Evolutionary conservation across 2,113 vertebrate species (phyloP).

Genomic region (Burhinus oedicnemus): DNA sequence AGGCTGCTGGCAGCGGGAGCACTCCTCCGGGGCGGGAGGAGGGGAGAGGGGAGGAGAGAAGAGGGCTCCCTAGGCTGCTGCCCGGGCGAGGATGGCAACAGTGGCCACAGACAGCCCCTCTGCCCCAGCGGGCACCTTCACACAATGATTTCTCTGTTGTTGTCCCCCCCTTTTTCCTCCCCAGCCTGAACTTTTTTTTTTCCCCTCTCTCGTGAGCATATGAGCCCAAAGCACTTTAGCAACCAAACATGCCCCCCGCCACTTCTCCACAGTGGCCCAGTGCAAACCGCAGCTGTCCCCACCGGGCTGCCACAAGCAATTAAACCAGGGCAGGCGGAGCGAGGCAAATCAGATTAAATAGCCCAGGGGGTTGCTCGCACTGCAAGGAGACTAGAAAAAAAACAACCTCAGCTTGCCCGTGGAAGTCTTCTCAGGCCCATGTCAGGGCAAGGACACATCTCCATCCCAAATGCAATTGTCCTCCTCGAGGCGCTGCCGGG

Average conservation of each 20-base stretch:
- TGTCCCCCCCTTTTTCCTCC: background rate
- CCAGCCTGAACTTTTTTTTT: background rate
- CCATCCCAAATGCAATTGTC: background rate
- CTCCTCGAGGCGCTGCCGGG: background rate
- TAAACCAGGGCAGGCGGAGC: conserved; percentile 41
- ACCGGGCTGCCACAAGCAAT: conserved; percentile 61
- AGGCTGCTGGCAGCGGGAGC: background rate
- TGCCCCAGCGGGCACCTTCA: background rate
- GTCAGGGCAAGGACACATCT: background rate
- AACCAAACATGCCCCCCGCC: background rate
- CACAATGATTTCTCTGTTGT: conserved; percentile 9
- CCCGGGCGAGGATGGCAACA: background rate
- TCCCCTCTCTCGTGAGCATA: background rate
- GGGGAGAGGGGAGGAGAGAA: background rate
- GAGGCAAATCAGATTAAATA: conserved; percentile 68
- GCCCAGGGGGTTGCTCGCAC: conserved; percentile 40
- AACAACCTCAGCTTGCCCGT: background rate
- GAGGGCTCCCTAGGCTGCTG: background rate
- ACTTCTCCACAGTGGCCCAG: conserved; percentile 1
- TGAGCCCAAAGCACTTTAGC: background rate
- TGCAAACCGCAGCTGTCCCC: conserved; percentile 30
- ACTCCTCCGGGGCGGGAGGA: background rate
- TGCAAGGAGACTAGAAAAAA: background rate
- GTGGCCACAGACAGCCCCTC: background rate
- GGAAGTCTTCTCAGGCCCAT: background rate